Percentiles rank a stretch among this genome's conserved stretches.
phyloP scores from a whole-genome alignment of 1,140 invertebrate species.

The Laupala kohalensis region DNA sequence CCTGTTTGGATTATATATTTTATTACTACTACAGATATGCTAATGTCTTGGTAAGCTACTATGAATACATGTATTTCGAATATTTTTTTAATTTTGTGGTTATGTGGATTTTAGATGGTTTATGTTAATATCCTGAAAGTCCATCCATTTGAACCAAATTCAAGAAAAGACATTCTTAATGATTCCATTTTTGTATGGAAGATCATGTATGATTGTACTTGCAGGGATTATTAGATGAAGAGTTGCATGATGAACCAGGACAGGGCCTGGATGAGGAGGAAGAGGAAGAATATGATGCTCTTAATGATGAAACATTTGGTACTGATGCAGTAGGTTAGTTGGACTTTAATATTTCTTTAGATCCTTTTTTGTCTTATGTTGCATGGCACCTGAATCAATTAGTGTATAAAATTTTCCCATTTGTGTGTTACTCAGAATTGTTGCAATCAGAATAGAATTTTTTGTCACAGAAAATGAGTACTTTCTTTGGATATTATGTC shows the following conservation, averaged over 20 bases:
- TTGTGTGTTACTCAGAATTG: neutral
- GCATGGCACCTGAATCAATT: no score
- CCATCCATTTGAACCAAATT: no score
- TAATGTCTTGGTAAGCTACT: no score
- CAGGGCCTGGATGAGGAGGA: constrained; percentile 32
- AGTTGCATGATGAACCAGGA: constrained; percentile 9
- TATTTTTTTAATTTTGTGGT: no score
- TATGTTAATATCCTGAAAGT: neutral
- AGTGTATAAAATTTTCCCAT: no score
- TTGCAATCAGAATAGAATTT: neutral
- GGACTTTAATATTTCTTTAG: neutral
- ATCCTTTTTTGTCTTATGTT: no score
- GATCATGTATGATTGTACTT: neutral
- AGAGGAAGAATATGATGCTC: constrained; percentile 75
- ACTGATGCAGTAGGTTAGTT: constrained; percentile 35
- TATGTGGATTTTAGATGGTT: neutral
- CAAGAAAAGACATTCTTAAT: no score
- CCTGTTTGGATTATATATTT: no score
- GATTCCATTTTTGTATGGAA: neutral
- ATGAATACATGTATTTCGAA: no score
- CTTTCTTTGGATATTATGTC: neutral
- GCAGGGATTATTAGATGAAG: constrained; percentile 9
- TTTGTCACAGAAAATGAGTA: no score
- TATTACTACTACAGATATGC: no score
- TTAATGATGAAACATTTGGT: constrained; percentile 85